A percentile compares a stretch with the other conserved stretches of the same genome.
Conservation (phyloP, 1,140 invertebrate genomes). For the Drosophila watanabei region DNA sequence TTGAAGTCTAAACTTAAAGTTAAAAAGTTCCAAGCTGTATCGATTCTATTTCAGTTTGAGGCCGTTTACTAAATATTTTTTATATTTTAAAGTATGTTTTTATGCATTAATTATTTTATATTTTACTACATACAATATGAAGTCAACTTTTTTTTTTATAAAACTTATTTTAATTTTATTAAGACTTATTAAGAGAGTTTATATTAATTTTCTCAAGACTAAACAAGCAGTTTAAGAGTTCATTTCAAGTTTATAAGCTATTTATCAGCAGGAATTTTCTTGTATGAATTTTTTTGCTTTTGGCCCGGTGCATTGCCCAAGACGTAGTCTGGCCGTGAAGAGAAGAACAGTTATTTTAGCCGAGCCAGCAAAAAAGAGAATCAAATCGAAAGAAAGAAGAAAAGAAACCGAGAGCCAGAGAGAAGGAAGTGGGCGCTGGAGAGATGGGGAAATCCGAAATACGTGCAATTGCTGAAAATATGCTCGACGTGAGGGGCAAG, state of each 20-base stretch:
- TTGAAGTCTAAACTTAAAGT: too few species aligned
- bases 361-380: slow-evolving; percentile 40
- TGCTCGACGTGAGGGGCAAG: slow-evolving; percentile 53
- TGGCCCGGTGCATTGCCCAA: slow-evolving; percentile 7
- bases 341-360: slow-evolving; percentile 45
- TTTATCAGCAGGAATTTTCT: background rate
- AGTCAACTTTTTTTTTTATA: background rate
- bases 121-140: background rate
- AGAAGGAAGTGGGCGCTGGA: slow-evolving; percentile 26
- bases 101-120: too few species aligned
- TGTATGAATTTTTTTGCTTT: background rate
- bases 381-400: slow-evolving; percentile 7
- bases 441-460: slow-evolving; percentile 64
- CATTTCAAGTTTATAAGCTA: background rate
- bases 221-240: background rate
- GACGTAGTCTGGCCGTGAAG: slow-evolving; percentile 4
- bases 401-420: slow-evolving; percentile 3
- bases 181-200: too few species aligned
- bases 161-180: background rate
- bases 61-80: too few species aligned
- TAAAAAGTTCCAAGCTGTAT: too few species aligned
- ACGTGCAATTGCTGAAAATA: slow-evolving; percentile 79
- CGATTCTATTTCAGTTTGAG: too few species aligned
- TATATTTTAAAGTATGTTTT: too few species aligned
- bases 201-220: too few species aligned